Evolutionary conservation across 1,140 invertebrate species (phyloP), one percentile per base, ranked within the genome.

Genomic region (Pararge aegeria): DNA sequence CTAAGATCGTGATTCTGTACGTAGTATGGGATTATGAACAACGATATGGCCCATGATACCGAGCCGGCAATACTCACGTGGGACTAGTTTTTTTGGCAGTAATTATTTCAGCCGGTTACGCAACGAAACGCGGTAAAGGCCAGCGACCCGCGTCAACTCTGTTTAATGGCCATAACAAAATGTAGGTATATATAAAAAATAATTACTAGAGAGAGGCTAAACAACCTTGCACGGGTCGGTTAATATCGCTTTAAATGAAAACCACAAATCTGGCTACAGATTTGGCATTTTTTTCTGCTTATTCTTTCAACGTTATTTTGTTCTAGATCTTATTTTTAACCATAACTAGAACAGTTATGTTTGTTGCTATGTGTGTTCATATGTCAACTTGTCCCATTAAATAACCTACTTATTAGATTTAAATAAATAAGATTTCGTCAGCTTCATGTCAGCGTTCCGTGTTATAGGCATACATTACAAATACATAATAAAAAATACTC

Each of bases 91-190:
- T 88, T 88, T 85, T 87, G 73, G 80, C 82, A 75, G 53, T 68
- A 68, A 68, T 68, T 77, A 80, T 84, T 80, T 83, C 51, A 73
- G 68, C 52, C 62, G 76, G 70, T 89, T 89, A 76, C 78, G 80
- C 77, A 89, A 89, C 68, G 71, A 70, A 76, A 77, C 68, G 55
- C 66, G 53, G 21, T 54, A 42, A 61, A 73, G 80, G 82, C 73
- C 83, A 81, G 70, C 83, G 82, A 86, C 83, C 83, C 69, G 73
- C 51, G 55, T 46, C 54, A 54, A 54, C 42, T 49, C 61, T 55
- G 55, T 61, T 58, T 83, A 78, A 80, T 79, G 70, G 67, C 63
- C 64, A 70, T 57, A 78, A 75, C 76, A 78, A 78, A 75, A 76
- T 73, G 74, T 73, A 78, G 78, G 79, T 80, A 40, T 40, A 46